These are phyloP conservation scores for Osmoderma eremita DNA, from an alignment of 2,888 invertebrate species.

Conservation along the genomic window DNA sequence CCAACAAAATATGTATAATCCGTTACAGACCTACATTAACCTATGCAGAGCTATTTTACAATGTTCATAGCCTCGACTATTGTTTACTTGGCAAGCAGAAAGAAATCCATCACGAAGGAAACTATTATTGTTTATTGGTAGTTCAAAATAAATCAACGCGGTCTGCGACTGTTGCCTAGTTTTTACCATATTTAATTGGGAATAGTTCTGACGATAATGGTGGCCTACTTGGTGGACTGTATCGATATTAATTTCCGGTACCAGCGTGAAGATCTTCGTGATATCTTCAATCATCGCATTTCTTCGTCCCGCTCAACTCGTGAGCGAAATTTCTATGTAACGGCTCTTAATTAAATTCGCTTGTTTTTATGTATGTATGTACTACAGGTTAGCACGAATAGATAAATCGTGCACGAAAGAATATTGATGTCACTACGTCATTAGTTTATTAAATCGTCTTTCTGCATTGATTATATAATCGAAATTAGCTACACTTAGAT, in stretches of 20 bases:
- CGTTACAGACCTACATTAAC: too few species aligned
- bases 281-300: constrained; percentile 18
- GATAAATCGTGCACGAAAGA: too few species aligned
- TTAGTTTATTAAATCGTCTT: too few species aligned
- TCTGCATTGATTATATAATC: too few species aligned
- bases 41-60: neutral
- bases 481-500: too few species aligned
- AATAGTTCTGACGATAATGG: constrained; percentile 22
- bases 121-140: constrained; percentile 15
- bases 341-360: constrained; percentile 5
- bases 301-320: neutral
- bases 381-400: too few species aligned
- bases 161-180: neutral
- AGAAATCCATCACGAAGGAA: neutral
- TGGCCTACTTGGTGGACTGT: constrained; percentile 22
- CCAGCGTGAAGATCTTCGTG: constrained; percentile 9
- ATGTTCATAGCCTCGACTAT: neutral
- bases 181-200: constrained; percentile 15
- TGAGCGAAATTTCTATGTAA: constrained; percentile 11
- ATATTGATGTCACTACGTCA: too few species aligned
- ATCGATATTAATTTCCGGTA: constrained; percentile 33
- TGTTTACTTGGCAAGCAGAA: neutral
- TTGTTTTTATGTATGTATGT: too few species aligned
- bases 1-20: too few species aligned
- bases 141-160: constrained; percentile 18